Conservation (phyloP, 2,113 vertebrate species). For the Hippocampus guttulatus region DNA sequence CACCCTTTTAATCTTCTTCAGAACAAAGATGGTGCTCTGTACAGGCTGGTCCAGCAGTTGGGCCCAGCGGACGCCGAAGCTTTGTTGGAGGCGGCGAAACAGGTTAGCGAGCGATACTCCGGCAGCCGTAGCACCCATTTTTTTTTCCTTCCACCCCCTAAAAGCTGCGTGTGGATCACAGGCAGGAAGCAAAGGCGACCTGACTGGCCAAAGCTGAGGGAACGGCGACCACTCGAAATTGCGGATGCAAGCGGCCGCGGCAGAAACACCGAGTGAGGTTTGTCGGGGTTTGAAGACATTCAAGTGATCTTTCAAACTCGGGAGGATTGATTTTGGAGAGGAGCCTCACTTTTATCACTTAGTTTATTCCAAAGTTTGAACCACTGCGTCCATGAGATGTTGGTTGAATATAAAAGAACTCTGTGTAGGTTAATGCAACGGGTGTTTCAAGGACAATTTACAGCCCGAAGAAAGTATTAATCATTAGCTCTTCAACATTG, state of each 20-base stretch:
- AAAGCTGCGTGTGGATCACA: background rate
- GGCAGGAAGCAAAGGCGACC: background rate
- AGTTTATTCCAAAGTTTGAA: background rate
- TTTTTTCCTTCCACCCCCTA: too few relatives aligned
- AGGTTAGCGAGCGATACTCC: conserved; percentile 11
- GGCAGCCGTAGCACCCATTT: background rate
- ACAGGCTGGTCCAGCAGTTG: conserved; percentile 53
- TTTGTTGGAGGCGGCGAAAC: conserved; percentile 30
- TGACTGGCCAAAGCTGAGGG: background rate
- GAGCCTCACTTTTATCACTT: background rate
- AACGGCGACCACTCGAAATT: background rate
- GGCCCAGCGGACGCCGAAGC: conserved; percentile 32
- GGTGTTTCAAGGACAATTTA: background rate
- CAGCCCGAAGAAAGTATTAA: background rate
- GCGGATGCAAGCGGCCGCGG: background rate
- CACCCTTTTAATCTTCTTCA: conserved; percentile 43
- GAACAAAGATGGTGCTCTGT: conserved; percentile 37
- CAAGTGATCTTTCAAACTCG: background rate
- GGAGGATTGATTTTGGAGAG: background rate
- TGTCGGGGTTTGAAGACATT: background rate
- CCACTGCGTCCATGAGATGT: too few relatives aligned
- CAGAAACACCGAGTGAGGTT: background rate
- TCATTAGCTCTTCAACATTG: background rate
- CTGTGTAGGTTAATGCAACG: background rate
- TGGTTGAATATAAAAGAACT: background rate